phyloP scores from a whole-genome alignment of 1,140 invertebrate species.

The Anoplolepis gracilipes region DNA sequence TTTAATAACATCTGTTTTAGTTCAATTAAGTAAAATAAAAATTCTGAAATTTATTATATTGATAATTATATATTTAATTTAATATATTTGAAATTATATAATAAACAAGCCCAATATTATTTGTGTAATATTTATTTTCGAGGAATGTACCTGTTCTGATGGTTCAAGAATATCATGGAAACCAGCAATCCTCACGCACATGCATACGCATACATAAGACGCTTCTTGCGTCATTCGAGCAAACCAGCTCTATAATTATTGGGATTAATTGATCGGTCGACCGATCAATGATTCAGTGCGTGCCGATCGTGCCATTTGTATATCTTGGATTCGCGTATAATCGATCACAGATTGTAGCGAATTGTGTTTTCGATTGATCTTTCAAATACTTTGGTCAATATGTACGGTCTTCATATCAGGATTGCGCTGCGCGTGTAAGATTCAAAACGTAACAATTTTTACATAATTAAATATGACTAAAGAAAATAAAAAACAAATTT shows the following conservation, averaged over 20 bases:
- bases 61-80: not conserved
- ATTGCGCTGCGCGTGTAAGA: not conserved
- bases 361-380: not conserved
- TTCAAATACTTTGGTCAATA: not conserved
- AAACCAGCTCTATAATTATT: conserved; percentile 42
- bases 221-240: conserved; percentile 1
- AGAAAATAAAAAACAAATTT: conserved; percentile 11
- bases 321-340: not conserved
- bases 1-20: not conserved
- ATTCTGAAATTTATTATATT: not conserved
- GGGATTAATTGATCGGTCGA: conserved; percentile 22
- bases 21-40: not conserved
- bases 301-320: not conserved
- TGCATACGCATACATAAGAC: not conserved
- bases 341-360: not conserved
- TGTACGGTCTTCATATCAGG: not conserved
- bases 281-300: conserved; percentile 4
- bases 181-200: conserved; percentile 22
- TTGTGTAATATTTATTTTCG: not conserved
- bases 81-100: not conserved
- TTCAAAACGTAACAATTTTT: not conserved
- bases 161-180: conserved; percentile 14
- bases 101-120: not conserved
- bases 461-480: not conserved
- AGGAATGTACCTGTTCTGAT: not conserved